phyloP scores from a whole-genome alignment of 2,797 vertebrate genomes.

The Acipenser ruthenus region DNA sequence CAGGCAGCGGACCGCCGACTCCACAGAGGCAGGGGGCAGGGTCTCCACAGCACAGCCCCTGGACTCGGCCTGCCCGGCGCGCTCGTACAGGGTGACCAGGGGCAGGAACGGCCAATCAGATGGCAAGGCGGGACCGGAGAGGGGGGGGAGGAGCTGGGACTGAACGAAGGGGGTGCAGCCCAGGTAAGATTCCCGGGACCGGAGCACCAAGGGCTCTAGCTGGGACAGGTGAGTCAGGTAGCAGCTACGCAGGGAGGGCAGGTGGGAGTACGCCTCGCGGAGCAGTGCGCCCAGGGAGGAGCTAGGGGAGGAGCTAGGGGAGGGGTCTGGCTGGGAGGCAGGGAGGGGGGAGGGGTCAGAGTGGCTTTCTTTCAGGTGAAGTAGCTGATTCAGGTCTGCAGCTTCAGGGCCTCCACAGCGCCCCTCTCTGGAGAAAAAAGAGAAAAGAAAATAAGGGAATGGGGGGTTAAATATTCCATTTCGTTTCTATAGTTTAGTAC shows the following conservation, averaged over 20 bases:
- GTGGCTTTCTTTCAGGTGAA: slow-evolving; percentile 58
- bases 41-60: slow-evolving; percentile 51
- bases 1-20: slow-evolving; percentile 67
- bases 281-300: slow-evolving; percentile 66
- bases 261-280: slow-evolving; percentile 68
- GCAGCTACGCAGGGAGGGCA: slow-evolving; percentile 76
- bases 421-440: slow-evolving; percentile 64
- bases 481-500: no score
- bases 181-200: slow-evolving; percentile 63
- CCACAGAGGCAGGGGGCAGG: slow-evolving; percentile 62
- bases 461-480: no score
- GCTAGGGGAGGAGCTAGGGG: not conserved
- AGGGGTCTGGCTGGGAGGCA: slow-evolving; percentile 30
- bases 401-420: slow-evolving; percentile 82
- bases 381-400: slow-evolving; percentile 71
- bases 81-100: slow-evolving; percentile 79
- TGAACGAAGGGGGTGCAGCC: slow-evolving; percentile 62
- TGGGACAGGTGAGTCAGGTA: slow-evolving; percentile 78
- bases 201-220: slow-evolving; percentile 54
- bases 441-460: not conserved
- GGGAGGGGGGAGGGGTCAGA: slow-evolving; percentile 25
- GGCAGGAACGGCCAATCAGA: slow-evolving; percentile 90
- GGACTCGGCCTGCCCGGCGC: slow-evolving; percentile 50
- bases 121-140: slow-evolving; percentile 71
- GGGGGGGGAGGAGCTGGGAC: slow-evolving; percentile 75